Percentiles rank a stretch among this genome's conserved stretches.
These are phyloP conservation scores for Pteronura brasiliensis DNA, from an alignment of 2,113 vertebrate species.

Conservation along the genomic window DNA sequence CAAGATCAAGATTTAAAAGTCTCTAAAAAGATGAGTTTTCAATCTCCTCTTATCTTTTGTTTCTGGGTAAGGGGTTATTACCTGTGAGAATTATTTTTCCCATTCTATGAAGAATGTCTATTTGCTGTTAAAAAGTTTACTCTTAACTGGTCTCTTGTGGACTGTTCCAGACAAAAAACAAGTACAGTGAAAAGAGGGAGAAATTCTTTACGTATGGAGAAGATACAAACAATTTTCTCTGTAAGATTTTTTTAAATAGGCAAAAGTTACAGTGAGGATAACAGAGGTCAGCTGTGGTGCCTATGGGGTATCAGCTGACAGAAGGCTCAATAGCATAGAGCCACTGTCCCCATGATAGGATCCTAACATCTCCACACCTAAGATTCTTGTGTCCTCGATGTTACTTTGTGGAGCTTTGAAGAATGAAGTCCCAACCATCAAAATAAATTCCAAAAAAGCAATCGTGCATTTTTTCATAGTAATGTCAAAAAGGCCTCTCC, in stretches of 20 bases:
- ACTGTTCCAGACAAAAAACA: background rate
- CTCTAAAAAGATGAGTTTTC: constrained; percentile 1
- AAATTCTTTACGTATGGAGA: background rate
- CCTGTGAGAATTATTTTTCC: background rate
- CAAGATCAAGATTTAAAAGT: background rate
- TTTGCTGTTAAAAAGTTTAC: constrained; percentile 3
- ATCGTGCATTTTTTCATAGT: background rate
- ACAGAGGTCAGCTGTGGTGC: background rate
- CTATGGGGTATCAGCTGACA: background rate
- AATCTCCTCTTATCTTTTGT: background rate
- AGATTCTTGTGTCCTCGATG: background rate
- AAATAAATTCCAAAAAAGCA: constrained; percentile 10
- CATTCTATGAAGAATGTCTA: background rate
- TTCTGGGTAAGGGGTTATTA: background rate
- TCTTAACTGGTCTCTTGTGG: constrained; percentile 45
- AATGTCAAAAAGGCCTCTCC: background rate
- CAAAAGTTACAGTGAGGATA: background rate
- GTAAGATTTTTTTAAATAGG: background rate
- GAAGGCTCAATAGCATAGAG: background rate
- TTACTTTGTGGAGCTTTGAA: constrained; percentile 28
- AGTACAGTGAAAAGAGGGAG: background rate
- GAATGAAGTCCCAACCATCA: constrained; percentile 9
- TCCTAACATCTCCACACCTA: background rate
- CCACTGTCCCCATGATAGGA: background rate
- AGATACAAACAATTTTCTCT: constrained; percentile 8